Evolutionary conservation across 2,113 vertebrate species (phyloP).

Genomic region (Gobio gobio): DNA sequence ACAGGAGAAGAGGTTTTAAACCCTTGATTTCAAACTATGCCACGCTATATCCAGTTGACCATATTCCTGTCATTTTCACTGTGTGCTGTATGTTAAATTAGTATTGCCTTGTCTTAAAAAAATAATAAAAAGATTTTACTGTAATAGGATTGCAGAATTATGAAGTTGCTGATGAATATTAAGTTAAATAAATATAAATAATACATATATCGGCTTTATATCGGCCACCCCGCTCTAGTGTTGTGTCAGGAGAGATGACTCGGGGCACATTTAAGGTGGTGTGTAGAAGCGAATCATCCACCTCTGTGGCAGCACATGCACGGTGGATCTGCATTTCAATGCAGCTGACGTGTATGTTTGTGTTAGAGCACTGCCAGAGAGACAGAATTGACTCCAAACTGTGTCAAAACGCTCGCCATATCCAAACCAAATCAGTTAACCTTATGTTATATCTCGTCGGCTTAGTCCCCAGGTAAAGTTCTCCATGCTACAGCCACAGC

Average conservation of each 20-base stretch:
- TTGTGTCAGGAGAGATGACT: slow-evolving; percentile 19
- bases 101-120: too few relatives aligned
- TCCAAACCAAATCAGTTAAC: slow-evolving; percentile 45
- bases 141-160: too few relatives aligned
- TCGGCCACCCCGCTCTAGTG: background rate
- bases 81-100: too few relatives aligned
- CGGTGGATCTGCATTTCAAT: background rate
- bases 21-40: too few relatives aligned
- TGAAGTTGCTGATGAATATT: too few relatives aligned
- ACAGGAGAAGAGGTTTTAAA: too few relatives aligned
- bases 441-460: slow-evolving; percentile 48
- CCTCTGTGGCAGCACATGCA: background rate
- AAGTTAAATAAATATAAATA: too few relatives aligned
- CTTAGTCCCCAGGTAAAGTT: slow-evolving; percentile 46
- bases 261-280: background rate
- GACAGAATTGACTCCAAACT: slow-evolving; percentile 32
- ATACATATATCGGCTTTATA: too few relatives aligned
- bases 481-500: slow-evolving; percentile 36
- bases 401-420: slow-evolving; percentile 30
- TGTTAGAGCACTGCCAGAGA: slow-evolving; percentile 28
- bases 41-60: too few relatives aligned
- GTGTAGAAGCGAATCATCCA: background rate
- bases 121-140: too few relatives aligned
- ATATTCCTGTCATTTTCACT: too few relatives aligned
- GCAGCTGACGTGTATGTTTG: background rate